Percentiles rank a stretch among this genome's conserved stretches.
Conservation (phyloP, 1,140 invertebrate species). For the Heterodera carotae region DNA sequence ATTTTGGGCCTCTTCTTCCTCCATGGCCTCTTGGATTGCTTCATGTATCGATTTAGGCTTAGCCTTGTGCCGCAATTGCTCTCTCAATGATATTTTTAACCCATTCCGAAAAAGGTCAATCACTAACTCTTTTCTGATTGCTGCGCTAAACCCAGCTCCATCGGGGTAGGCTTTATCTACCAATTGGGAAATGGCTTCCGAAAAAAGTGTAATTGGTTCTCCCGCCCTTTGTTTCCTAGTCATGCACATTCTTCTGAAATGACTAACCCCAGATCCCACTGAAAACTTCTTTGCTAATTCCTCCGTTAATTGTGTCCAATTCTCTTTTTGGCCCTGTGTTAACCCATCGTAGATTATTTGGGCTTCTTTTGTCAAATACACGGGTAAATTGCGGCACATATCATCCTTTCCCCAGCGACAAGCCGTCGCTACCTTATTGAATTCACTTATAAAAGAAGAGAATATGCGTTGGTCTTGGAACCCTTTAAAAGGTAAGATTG, state of each 20-base stretch:
- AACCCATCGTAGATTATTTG: too few relatives aligned
- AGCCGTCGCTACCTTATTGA: not conserved
- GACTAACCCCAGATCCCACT: not conserved
- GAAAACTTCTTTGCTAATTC: slow-evolving; percentile 5
- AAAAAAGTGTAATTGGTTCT: not conserved
- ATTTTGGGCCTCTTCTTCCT: slow-evolving; percentile 5
- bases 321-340: not conserved
- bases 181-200: slow-evolving; percentile 2
- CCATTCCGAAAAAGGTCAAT: slow-evolving; percentile 2
- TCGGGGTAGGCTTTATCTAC: too few relatives aligned
- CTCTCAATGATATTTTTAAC: not conserved
- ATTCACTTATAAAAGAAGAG: not conserved
- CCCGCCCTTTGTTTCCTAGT: not conserved
- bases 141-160: not conserved
- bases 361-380: not conserved
- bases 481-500: not conserved
- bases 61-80: not conserved
- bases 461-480: not conserved
- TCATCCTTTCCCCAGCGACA: not conserved
- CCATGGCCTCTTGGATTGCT: not conserved
- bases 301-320: not conserved
- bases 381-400: not conserved
- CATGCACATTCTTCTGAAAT: not conserved
- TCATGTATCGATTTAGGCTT: not conserved
- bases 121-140: not conserved